A percentile compares a stretch with the other conserved stretches of the same genome.
Evolutionary conservation across 2,113 vertebrate species (phyloP).

Genomic region (Falco punctatus): DNA sequence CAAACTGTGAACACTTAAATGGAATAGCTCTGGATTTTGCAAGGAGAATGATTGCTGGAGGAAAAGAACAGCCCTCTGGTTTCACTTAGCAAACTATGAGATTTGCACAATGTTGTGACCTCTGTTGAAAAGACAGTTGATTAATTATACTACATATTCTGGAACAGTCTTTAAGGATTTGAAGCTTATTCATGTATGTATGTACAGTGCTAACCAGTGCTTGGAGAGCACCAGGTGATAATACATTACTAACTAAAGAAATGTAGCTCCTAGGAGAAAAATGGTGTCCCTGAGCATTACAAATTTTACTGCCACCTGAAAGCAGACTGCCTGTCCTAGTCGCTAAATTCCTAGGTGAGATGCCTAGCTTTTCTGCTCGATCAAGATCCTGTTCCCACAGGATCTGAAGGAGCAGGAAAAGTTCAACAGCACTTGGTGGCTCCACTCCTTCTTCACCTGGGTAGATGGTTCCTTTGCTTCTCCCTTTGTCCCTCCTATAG

Average conservation of each 20-base stretch:
- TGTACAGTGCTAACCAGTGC: not conserved
- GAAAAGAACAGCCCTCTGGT: not conserved
- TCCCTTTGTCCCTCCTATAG: not conserved
- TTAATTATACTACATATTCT: not conserved
- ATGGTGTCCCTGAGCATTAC: not conserved
- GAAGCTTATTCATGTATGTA: not conserved
- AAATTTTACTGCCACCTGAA: not conserved
- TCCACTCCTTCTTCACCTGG: not conserved
- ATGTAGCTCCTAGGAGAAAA: not conserved
- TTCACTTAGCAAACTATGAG: conserved; percentile 19
- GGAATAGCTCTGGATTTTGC: not conserved
- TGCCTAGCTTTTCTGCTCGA: not conserved
- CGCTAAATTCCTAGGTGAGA: not conserved
- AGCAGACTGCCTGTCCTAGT: not conserved
- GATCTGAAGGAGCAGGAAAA: not conserved
- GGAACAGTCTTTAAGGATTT: not conserved
- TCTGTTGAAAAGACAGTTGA: not conserved
- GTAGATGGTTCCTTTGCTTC: not conserved
- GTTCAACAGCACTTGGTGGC: not conserved
- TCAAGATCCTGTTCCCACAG: not conserved
- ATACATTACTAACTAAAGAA: not conserved
- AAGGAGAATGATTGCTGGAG: not conserved
- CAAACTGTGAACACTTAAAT: not conserved
- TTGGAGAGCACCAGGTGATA: not conserved
- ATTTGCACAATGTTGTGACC: not conserved